Base-by-base conservation (phyloP, 2,888 invertebrate species). In the Amblyjoppa proteus region DNA sequence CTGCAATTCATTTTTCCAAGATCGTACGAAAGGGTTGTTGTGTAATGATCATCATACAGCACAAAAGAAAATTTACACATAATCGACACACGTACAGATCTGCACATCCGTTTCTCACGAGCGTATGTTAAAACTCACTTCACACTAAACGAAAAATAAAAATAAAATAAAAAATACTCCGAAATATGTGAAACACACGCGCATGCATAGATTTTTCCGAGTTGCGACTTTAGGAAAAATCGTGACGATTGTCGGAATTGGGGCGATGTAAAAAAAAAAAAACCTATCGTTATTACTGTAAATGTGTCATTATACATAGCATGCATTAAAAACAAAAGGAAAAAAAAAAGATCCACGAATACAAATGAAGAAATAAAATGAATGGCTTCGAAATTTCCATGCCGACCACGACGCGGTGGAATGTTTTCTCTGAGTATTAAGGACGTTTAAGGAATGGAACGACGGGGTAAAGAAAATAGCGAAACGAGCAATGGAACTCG, bases 371-470 rank as follows among this genome's bases (percentile, higher is more conserved):
- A 89, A 87, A 86, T 88, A 88, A 90, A 90, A 90, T 88, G 90
- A 88, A 87, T 91, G 90, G 89, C 90, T 92, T 91, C 89, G 92
- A 94, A 93, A 92, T 91, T 91, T 93, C 96, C 73, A 90, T 92
- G 90, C 91, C 91, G 89, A 91, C 88, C 88, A 90, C 90, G 91
- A 90, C 90, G 90, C 90, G 89, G 92, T 91, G 92, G 91, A 91
- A 90, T 91, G 89, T 91, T 89, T 87, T 88, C 53, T 86, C 87
- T 81, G 76, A 73, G 78, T 83, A 83, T 71, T 74, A 80, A 81
- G 74, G 16, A 70, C 34, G 49, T 25, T 68, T 38, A 6, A 75
- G n/a, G 45, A 61, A 73, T 49, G 58, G 31, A 69, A 71, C 69
- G 69, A 78, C 25, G 71, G n/a, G 9, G n/a, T 61, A 45, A 49